Base-by-base conservation (phyloP, 1,140 invertebrate genomes). In the Linepithema humile region DNA sequence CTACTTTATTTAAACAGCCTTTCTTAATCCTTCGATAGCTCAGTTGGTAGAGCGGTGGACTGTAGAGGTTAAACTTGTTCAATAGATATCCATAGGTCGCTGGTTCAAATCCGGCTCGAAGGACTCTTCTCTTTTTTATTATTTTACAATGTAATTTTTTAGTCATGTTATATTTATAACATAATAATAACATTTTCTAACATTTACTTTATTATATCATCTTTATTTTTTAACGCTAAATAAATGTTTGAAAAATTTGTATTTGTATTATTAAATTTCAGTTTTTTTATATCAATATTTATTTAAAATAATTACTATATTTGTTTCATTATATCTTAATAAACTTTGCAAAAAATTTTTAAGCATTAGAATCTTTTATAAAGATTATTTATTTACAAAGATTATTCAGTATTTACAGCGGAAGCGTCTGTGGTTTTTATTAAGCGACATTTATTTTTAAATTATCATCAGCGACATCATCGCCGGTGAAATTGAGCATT, bases 71-170 rank as follows among this genome's bases (percentile, higher is more conserved):
- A 6, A 83, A 35, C 26, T 15, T 4, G 10, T 10, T 50, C n/a
- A 53, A 35, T 12, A 74, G 84, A 40, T 23, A 92, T 92, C 91
- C 91, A 93, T 92, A 93, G 90, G 90, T 93, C 90, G 91, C 92
- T 92, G 91, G 90, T 92, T 93, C 91, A 91, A 92, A 91, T 91
- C 91, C 90, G 92, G 91, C 91, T 92, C 91, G 91, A 92, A 93
- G 91, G 91, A 93, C 73, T 60, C 80, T 84, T n/a, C 10, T 43
- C 75, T 83, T 78, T 87, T 77, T 69, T 20, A 9, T 10, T 48
- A n/a, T n/a, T 9, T 5, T 2, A 2, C 7, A 48, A 32, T 38
- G 15, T 0, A 1, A n/a, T 10, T 32, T 32, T 32, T 10, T 60
- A 0, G 9, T 2, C 23, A 5, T 2, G 2, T 3, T 62, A 26